These are phyloP conservation scores for Oligia fasciuncula DNA, from an alignment of 2,888 invertebrate genomes.

Conservation along the genomic window DNA sequence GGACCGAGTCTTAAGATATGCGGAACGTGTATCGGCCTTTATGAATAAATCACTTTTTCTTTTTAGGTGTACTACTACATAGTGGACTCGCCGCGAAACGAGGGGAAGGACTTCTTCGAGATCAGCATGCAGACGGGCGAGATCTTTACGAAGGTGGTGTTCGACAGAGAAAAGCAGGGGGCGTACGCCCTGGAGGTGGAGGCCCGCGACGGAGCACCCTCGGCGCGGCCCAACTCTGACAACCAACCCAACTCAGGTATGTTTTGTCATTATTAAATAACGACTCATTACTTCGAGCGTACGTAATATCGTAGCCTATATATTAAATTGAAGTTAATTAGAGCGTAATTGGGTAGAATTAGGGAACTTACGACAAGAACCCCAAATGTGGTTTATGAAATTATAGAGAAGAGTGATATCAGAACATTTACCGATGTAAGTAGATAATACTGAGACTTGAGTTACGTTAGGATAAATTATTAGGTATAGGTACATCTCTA, in stretches of 20 bases:
- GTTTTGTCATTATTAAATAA: conserved; percentile 48
- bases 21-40: conserved; percentile 69
- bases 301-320: conserved; percentile 37
- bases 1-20: conserved; percentile 68
- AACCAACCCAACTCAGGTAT: conserved; percentile 98
- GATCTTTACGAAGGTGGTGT: conserved; percentile 98
- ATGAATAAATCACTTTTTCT: conserved; percentile 74
- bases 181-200: conserved; percentile 99
- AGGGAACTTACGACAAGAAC: conserved; percentile 21
- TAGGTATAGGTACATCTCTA: not conserved
- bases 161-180: conserved; percentile 99
- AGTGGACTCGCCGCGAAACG: conserved; percentile 97
- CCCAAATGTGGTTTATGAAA: conserved; percentile 14
- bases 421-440: not conserved
- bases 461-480: not conserved
- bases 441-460: conserved; percentile 7
- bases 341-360: conserved; percentile 32
- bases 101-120: conserved; percentile 98
- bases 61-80: conserved; percentile 98
- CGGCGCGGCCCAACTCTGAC: conserved; percentile 97
- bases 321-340: conserved; percentile 48
- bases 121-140: conserved; percentile 98
- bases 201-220: conserved; percentile 98
- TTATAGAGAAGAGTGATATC: conserved; percentile 3
- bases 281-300: conserved; percentile 41